Evolutionary conservation across 2,797 vertebrate species (phyloP).

Genomic region (Trematomus bernacchii): DNA sequence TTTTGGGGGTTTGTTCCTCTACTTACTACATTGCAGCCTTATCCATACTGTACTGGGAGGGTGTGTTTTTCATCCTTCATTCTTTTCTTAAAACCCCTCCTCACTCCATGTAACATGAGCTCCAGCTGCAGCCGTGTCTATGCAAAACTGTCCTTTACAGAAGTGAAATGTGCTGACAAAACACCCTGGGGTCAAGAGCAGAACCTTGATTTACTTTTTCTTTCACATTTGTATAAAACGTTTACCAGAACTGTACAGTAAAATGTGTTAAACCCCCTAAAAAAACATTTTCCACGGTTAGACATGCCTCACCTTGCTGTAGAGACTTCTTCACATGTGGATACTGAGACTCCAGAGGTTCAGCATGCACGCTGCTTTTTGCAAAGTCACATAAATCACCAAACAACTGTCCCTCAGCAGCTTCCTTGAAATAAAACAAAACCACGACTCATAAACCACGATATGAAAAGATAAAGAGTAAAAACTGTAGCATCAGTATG

Average conservation of each 20-base stretch:
- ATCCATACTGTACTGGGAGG: neutral
- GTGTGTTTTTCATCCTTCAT: slow-evolving; percentile 13
- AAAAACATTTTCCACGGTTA: neutral
- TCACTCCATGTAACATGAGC: slow-evolving; percentile 56
- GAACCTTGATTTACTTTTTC: neutral
- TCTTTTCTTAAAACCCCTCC: slow-evolving; percentile 23
- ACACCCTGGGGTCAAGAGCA: neutral
- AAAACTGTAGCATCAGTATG: neutral
- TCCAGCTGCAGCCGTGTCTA: slow-evolving; percentile 32
- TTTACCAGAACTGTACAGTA: neutral
- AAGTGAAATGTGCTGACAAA: slow-evolving; percentile 24
- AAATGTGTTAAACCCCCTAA: neutral
- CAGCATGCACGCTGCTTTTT: slow-evolving; percentile 1
- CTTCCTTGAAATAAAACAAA: slow-evolving; percentile 62
- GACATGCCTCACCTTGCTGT: slow-evolving; percentile 72
- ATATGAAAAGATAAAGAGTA: fast-evolving
- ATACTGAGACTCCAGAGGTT: slow-evolving; percentile 53
- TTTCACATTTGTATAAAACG: neutral
- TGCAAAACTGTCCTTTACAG: slow-evolving; percentile 43
- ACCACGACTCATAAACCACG: neutral
- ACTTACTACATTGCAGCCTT: neutral
- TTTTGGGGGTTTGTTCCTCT: too few species aligned
- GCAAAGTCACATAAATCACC: slow-evolving; percentile 47
- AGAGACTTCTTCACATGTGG: slow-evolving; percentile 79
- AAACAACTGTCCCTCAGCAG: neutral